Evolutionary conservation across 2,113 vertebrate species (phyloP), one percentile per base, ranked within the genome.

Genomic region (Bubo blakistoni): DNA sequence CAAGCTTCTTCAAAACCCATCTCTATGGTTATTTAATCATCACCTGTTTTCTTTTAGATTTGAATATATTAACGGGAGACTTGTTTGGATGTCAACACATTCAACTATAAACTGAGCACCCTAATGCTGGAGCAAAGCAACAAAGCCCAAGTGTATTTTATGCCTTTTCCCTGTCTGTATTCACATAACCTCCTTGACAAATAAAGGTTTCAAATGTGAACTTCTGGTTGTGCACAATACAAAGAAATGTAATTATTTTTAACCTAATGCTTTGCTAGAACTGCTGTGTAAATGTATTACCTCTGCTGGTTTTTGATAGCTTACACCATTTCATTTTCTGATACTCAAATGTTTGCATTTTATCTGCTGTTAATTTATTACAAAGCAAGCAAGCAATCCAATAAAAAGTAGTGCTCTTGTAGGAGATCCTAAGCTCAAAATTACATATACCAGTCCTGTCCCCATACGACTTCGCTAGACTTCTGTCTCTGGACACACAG

Each of bases 401-500:
- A 25, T 44, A 36, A 57, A 26, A 91, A 71, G 30, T 0, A 63
- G 6, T 2, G 16, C 3, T 81, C 42, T 13, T 21, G 4, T 11
- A 16, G 77, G 2, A 58, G 38, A 91, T 22, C 11, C 34, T 65
- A 20, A 69, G 54, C 21, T 71, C 49, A 67, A 55, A 70, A 44
- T 21, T 34, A 54, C 72, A 66, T 29, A 30, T 8, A 58, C 13
- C 36, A 76, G 30, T 44, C 34, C 72, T 51, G 30, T 20, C 36
- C 4, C 38, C 1, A 0, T 27, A 92, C 36, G 6, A 21, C 3
- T 77, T 65, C 32, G 34, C 10, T 10, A 11, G 40, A 20, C 10
- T 70, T 80, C 38, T 26, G 42, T 40, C 58, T 72, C 36, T 29
- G 21, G 44, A 78, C 16, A 9, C 70, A 78, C 20, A n/a, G 19